Percentiles rank a stretch among this genome's conserved stretches.
Evolutionary conservation across 2,113 vertebrate species (phyloP).

Genomic region (Zosterops japonicus): DNA sequence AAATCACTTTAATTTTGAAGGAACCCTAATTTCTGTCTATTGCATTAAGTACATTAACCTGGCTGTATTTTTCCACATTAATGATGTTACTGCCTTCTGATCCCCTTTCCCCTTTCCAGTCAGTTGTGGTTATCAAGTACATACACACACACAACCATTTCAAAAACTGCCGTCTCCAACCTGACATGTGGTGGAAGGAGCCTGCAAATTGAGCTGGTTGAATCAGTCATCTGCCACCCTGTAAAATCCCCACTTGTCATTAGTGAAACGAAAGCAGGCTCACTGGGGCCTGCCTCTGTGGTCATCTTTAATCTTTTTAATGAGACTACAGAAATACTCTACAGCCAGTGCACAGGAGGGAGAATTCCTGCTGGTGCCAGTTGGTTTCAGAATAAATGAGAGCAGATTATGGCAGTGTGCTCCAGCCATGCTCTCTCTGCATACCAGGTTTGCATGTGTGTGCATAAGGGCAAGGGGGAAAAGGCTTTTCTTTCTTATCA

Average conservation of each 20-base stretch:
- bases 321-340: constrained; percentile 60
- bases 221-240: constrained; percentile 66
- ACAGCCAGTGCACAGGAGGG: constrained; percentile 34
- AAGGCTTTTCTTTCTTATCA: not conserved
- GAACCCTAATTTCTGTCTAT: not conserved
- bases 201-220: constrained; percentile 41
- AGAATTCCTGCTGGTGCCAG: constrained; percentile 18
- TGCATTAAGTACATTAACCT: not conserved
- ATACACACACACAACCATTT: not conserved
- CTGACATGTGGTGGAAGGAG: constrained; percentile 68
- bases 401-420: not conserved
- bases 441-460: not conserved
- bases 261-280: not conserved
- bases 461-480: not conserved
- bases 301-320: constrained; percentile 74
- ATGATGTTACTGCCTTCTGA: constrained; percentile 25
- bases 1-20: not conserved
- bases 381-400: constrained; percentile 33
- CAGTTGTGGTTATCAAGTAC: constrained; percentile 43
- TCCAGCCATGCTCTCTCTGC: not conserved
- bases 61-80: not conserved
- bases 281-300: constrained; percentile 44
- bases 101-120: constrained; percentile 32
- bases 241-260: constrained; percentile 45
- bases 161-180: constrained; percentile 32